Conservation (phyloP, 2,888 invertebrate genomes). For the Amphipoea lucens region DNA sequence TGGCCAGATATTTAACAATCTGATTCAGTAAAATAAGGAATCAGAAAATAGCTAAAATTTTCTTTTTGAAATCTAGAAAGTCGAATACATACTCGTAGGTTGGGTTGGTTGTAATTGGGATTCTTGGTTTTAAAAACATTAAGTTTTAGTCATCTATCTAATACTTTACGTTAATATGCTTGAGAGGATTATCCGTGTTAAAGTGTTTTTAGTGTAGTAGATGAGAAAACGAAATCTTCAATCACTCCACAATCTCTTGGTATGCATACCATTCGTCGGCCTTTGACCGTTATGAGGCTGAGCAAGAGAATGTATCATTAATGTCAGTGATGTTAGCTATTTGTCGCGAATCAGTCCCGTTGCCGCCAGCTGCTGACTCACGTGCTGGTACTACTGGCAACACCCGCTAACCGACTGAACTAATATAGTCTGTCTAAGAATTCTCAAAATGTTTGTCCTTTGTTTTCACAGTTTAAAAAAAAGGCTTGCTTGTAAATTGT, state of each 20-base stretch:
- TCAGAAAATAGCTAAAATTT: slow-evolving; percentile 25
- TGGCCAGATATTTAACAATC: slow-evolving; percentile 13
- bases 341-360: slow-evolving; percentile 64
- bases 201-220: not conserved
- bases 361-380: slow-evolving; percentile 48
- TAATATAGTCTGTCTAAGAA: not conserved
- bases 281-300: slow-evolving; percentile 45
- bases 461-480: not conserved
- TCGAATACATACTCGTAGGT: not conserved
- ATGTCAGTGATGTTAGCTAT: slow-evolving; percentile 60
- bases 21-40: slow-evolving; percentile 5
- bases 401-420: slow-evolving; percentile 36
- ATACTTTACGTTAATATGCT: not conserved
- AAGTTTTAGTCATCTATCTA: not conserved
- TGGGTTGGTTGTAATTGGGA: slow-evolving; percentile 15
- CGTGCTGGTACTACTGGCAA: slow-evolving; percentile 29
- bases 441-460: not conserved
- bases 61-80: slow-evolving; percentile 25
- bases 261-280: slow-evolving; percentile 38
- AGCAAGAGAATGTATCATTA: slow-evolving; percentile 61
- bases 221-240: not conserved
- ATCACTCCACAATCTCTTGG: not conserved
- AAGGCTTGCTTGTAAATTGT: not conserved
- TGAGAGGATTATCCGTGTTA: not conserved
- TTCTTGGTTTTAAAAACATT: not conserved